These are phyloP conservation scores for Ophioderma brevispina DNA, from an alignment of 35 echinoderm and acorn worm genomes.

Conservation along the genomic window DNA sequence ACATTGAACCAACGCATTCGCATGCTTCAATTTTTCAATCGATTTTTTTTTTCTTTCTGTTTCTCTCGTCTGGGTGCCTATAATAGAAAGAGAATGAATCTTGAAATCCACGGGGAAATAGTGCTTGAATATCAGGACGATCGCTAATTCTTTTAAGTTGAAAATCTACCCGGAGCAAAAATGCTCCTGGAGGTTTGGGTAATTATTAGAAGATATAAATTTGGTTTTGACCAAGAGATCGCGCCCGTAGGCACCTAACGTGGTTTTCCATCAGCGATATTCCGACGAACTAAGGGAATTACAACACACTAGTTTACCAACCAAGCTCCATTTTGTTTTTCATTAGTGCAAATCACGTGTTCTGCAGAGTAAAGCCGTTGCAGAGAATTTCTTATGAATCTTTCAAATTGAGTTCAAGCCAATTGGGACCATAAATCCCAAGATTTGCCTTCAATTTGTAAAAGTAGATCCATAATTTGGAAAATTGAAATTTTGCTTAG, in stretches of 20 bases:
- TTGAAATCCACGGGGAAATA: neutral
- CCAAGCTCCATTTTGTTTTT: neutral
- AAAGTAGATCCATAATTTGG: slow-evolving; percentile 3
- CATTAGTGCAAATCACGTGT: neutral
- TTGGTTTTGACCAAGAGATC: neutral
- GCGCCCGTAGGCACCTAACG: neutral
- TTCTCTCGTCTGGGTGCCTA: neutral
- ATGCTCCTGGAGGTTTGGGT: neutral
- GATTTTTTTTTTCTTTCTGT: neutral
- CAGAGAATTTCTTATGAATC: too few species aligned
- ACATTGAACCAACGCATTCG: too few species aligned
- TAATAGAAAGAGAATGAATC: slow-evolving; percentile 3
- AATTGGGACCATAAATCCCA: neutral
- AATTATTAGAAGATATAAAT: slow-evolving; percentile 1
- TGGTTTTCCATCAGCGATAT: neutral
- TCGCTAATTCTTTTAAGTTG: slow-evolving; percentile 11
- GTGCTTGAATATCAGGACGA: neutral
- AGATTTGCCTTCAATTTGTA: neutral
- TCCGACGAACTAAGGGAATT: neutral
- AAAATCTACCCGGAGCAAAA: neutral
- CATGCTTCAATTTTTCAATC: too few species aligned
- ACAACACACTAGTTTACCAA: neutral
- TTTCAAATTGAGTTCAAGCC: neutral
- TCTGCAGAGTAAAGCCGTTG: neutral
- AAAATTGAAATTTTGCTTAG: slow-evolving; percentile 11